Evolutionary conservation across 1,140 invertebrate genomes (phyloP), one percentile per base, ranked within the genome.

Genomic region (Heliconius melpomene): DNA sequence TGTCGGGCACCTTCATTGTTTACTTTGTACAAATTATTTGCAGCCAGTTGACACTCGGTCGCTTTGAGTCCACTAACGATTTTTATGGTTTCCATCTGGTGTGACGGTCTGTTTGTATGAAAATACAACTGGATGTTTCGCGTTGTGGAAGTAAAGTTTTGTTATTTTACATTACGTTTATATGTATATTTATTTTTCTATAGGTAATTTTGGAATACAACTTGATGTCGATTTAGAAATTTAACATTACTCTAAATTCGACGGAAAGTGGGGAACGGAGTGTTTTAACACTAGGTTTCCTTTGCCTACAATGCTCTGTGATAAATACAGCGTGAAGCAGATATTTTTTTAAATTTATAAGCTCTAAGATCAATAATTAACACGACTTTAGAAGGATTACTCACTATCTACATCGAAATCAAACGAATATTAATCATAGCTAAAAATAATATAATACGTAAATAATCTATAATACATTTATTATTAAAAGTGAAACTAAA

Each of bases 21-120:
- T 77, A 80, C 79, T 80, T 80, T 80, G 79, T 80, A 77, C 75
- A 66, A 80, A 80, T 77, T 80, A 80, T 77, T 77, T 80, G 75
- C 75, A 80, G 52, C 26, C 79, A 74, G 79, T 80, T 77, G 71
- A 80, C 75, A 38, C 72, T 57, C 23, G 20, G 8, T 9, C 13
- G 75, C 79, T 80, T 80, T 80, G 79, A 79, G 23, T 66, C 29
- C 26, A 29, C n/a, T 60, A 75, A 75, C 32, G 54, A 38, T 77
- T 77, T 77, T 77, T 71, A 38, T 77, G 70, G 70, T 71, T 77
- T 54, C 26, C 26, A 52, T 50, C 66, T 71, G 71, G 20, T 23
- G 26, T 50, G 16, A 23, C 6, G 50, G 72, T 11, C 23, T 74
- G 50, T 26, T 40, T 76, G 57, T 40, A 70, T 70, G 57, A 9